Evolutionary conservation across 2,888 invertebrate genomes (phyloP).

Genomic region (Coelinius sp.): DNA sequence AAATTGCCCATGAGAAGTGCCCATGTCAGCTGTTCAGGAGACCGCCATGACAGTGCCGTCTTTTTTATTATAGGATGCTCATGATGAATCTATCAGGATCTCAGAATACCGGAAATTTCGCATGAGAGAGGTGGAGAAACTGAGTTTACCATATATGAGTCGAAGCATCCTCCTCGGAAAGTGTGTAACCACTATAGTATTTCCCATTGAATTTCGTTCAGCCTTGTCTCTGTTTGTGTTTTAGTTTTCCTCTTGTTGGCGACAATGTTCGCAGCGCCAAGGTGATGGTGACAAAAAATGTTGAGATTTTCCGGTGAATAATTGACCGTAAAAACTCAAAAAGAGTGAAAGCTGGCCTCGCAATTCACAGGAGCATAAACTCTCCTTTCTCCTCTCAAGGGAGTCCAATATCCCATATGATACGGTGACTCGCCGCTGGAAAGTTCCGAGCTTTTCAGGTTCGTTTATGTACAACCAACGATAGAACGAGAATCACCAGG

Average conservation of each 20-base stretch:
- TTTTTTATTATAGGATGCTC: no score
- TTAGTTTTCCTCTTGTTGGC: not conserved
- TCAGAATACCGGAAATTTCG: not conserved
- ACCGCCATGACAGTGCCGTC: no score
- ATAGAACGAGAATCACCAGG: conserved; percentile 36
- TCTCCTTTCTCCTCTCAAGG: not conserved
- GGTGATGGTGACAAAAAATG: conserved; percentile 7
- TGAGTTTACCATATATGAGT: not conserved
- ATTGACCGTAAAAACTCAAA: conserved; percentile 22
- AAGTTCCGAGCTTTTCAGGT: conserved; percentile 7
- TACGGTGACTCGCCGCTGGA: not conserved
- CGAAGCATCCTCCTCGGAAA: not conserved
- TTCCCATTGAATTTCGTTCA: not conserved
- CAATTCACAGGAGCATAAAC: not conserved
- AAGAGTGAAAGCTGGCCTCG: not conserved
- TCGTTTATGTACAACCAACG: not conserved
- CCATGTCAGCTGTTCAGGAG: no score
- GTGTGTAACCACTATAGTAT: not conserved
- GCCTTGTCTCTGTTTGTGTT: not conserved
- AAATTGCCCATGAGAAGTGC: no score
- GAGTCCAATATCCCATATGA: not conserved
- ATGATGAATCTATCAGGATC: no score
- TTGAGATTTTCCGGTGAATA: conserved; percentile 18
- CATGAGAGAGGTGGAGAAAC: not conserved
- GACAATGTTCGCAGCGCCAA: not conserved